Conservation (phyloP, 2,113 vertebrate species). For the Phasianus colchicus region DNA sequence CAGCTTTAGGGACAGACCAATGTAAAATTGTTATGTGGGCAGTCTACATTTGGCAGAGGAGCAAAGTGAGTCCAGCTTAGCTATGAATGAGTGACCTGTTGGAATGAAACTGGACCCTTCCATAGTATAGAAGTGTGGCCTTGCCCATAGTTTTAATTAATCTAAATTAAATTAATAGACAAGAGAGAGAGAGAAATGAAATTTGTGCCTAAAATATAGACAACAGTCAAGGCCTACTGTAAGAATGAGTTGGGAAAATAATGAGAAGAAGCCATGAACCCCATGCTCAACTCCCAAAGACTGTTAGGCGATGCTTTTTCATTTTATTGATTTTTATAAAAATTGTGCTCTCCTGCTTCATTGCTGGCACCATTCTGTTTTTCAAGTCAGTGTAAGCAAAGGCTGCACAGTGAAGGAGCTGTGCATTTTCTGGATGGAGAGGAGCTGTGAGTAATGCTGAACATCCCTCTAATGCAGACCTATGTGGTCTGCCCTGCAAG, state of each 20-base stretch:
- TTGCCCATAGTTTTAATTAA: background rate
- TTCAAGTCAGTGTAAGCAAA: background rate
- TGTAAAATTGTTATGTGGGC: background rate
- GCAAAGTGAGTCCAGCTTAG: background rate
- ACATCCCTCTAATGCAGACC: background rate
- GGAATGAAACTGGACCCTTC: background rate
- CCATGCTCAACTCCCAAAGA: rapidly evolving
- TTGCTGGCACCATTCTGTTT: background rate
- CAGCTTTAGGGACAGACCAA: background rate
- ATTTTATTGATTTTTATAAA: background rate
- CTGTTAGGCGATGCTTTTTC: background rate
- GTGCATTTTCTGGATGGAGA: background rate
- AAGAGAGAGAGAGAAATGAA: background rate
- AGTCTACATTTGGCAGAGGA: background rate
- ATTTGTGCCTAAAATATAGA: background rate
- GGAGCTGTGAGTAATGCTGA: background rate
- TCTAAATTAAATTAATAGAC: too few relatives aligned
- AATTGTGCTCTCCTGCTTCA: background rate
- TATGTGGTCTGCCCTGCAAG: background rate
- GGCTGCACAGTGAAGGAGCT: background rate
- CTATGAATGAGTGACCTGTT: background rate
- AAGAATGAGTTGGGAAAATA: rapidly evolving
- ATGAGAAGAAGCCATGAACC: background rate
- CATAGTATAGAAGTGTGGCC: too few relatives aligned
- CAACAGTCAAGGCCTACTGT: background rate